phyloP scores from a whole-genome alignment of 2,113 vertebrate species.

The Microcebus murinus region DNA sequence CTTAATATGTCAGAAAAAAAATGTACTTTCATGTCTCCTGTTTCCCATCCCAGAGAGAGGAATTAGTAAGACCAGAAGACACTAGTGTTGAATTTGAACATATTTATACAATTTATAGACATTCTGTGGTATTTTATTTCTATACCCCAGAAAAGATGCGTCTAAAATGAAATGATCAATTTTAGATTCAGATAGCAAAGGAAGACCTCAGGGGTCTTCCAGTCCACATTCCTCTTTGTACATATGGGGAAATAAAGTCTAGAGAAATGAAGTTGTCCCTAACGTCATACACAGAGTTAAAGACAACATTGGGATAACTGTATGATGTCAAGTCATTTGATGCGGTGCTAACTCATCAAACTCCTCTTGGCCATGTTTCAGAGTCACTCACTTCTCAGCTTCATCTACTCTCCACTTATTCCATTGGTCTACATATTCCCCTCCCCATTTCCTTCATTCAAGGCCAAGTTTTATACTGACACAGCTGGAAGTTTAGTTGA shows the following conservation, averaged over 20 bases:
- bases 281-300: rapidly evolving
- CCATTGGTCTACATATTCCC: not conserved
- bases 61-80: not conserved
- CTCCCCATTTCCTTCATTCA: not conserved
- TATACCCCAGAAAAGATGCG: not conserved
- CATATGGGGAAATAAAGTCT: not conserved
- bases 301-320: not conserved
- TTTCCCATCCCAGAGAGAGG: not conserved
- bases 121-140: not conserved
- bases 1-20: not conserved
- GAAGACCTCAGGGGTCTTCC: not conserved
- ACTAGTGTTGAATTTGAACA: not conserved
- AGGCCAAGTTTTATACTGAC: not conserved
- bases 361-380: too few species aligned
- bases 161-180: not conserved
- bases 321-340: not conserved
- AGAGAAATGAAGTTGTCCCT: not conserved
- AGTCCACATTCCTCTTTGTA: not conserved
- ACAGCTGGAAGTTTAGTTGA: not conserved
- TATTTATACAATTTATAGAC: not conserved
- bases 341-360: not conserved
- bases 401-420: not conserved
- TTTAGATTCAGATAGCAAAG: not conserved
- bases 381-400: too few species aligned
- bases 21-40: not conserved